Base-by-base conservation (phyloP, 2,797 vertebrate species). In the Yasuhikotakia modesta region DNA sequence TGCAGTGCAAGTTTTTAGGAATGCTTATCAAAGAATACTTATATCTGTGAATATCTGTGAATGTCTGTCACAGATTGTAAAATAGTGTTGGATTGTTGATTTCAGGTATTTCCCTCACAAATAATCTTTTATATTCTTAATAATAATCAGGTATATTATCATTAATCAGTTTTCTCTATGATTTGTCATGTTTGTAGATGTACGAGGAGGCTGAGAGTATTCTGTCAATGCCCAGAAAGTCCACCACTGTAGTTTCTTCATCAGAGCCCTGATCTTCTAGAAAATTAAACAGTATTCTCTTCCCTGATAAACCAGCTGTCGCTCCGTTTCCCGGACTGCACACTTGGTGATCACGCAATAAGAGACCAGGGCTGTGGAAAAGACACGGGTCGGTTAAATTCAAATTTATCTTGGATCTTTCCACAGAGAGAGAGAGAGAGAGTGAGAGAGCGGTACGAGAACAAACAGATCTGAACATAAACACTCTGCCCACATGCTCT, bases 171-270 rank as follows among this genome's bases (percentile, higher is more conserved):
- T 52, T 7, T 32, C 17, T 2, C 22, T 24, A 5, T 60, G 24
- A 21, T n/a, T 32, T 16, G 43, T 13, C 21, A 69, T 69, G 13
- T 79, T 72, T 58, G 3, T 85, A 99, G 98, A 96, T 99, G 94
- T 98, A 96, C 48, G 98, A 99, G 88, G 97, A 99, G 92, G 96
- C 98, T 12, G 97, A 99, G 89, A 94, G 94, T 75, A 94, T 98
- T 88, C 90, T 99, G 89, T 94, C 93, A 68, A 90, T 90, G 72
- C 90, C 93, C 50, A 90, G 91, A 77, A 96, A 95, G 89, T 93
- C 93, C 48, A 90, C 91, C 57, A 85, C 92, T 83, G 90, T 86
- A 0, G 93, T 94, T 84, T 78, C 87, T 82, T 91, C 94, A 74
- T 79, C 91, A 27, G 95, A 97, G 84, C 96, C 94, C 90, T 98